A percentile compares a stretch with the other conserved stretches of the same genome.
Conservation (phyloP, 2,888 invertebrate genomes). For the Orgyia antiqua region DNA sequence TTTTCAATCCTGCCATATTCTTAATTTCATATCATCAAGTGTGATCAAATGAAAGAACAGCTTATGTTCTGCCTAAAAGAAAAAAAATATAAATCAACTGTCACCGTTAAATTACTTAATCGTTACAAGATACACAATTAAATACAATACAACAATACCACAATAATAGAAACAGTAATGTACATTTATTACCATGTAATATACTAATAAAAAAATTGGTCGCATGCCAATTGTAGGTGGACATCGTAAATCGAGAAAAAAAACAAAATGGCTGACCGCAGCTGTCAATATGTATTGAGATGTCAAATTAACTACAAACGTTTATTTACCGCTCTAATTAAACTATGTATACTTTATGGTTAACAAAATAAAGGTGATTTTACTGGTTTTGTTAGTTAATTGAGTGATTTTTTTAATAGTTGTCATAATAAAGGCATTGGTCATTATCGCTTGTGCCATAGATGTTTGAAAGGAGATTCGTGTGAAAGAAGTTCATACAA, state of each 20-base stretch:
- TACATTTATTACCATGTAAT: constrained; percentile 46
- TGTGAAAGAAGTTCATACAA: constrained; percentile 56
- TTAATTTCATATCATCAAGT: too few species aligned
- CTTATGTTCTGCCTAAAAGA: constrained; percentile 6
- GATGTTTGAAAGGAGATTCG: constrained; percentile 48
- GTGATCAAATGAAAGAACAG: too few species aligned
- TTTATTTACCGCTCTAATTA: constrained; percentile 6
- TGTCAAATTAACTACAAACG: constrained; percentile 38
- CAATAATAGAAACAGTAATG: constrained; percentile 31
- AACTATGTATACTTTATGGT: too few species aligned
- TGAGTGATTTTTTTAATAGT: too few species aligned
- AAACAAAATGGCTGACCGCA: constrained; percentile 60
- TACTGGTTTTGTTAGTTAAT: neutral
- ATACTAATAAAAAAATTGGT: constrained; percentile 33
- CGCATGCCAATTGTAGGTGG: constrained; percentile 51
- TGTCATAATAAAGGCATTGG: constrained; percentile 48
- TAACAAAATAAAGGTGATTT: constrained; percentile 28
- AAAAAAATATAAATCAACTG: constrained; percentile 11
- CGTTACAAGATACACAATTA: neutral
- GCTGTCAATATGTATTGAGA: constrained; percentile 69
- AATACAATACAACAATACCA: constrained; percentile 14
- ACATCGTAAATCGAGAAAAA: constrained; percentile 46
- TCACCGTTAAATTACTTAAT: constrained; percentile 6
- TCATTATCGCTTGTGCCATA: constrained; percentile 51
- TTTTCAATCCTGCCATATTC: too few species aligned